A percentile compares a stretch with the other conserved stretches of the same genome.
phyloP scores from a whole-genome alignment of 2,888 invertebrate species.

The Leucoma salicis region DNA sequence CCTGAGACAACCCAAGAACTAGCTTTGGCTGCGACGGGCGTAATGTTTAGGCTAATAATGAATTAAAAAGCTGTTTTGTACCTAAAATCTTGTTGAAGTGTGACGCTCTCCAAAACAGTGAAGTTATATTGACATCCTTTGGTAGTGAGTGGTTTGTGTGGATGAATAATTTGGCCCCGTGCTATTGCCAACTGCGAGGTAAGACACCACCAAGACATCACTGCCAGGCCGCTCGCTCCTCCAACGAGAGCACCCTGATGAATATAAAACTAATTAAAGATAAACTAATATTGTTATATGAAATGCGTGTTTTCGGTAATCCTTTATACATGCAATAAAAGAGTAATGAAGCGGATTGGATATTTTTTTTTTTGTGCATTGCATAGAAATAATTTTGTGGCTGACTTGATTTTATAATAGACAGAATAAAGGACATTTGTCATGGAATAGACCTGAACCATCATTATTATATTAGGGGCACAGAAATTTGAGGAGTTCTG shows the following conservation, averaged over 20 bases:
- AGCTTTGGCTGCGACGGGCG: too few relatives aligned
- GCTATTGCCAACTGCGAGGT: slow-evolving; percentile 85
- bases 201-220: slow-evolving; percentile 84
- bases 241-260: slow-evolving; percentile 82
- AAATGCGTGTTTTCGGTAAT: not conserved
- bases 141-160: slow-evolving; percentile 84
- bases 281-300: not conserved
- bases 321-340: too few relatives aligned
- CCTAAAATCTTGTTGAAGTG: slow-evolving; percentile 22
- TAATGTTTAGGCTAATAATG: too few relatives aligned
- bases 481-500: too few relatives aligned
- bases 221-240: slow-evolving; percentile 77
- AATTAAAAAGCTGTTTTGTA: slow-evolving; percentile 11
- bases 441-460: too few relatives aligned
- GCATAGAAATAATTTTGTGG: too few relatives aligned
- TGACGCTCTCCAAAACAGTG: slow-evolving; percentile 47
- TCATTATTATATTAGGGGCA: too few relatives aligned
- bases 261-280: not conserved
- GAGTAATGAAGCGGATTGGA: too few relatives aligned
- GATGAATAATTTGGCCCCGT: slow-evolving; percentile 83
- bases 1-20: too few relatives aligned
- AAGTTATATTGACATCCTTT: slow-evolving; percentile 85
- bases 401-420: too few relatives aligned
- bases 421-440: too few relatives aligned
- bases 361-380: too few relatives aligned